Conservation (phyloP, 2,113 vertebrate species). For the Myotis yumanensis region DNA sequence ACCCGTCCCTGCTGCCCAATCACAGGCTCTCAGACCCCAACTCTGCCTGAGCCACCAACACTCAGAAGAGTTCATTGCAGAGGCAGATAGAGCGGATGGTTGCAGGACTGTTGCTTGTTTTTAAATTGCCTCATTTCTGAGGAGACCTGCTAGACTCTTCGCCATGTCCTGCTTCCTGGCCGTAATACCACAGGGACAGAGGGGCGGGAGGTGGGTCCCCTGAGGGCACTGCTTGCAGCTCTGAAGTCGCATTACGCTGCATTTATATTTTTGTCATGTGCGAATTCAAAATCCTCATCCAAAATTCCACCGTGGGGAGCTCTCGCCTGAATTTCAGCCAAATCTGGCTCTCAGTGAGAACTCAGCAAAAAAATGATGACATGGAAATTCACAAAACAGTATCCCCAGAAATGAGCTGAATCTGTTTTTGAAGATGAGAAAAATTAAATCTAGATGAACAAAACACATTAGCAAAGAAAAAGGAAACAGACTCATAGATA, state of each 20-base stretch:
- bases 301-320: not conserved
- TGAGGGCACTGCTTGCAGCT: not conserved
- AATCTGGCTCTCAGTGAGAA: not conserved
- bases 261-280: constrained; percentile 13
- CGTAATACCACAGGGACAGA: accelerated
- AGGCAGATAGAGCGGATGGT: accelerated
- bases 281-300: not conserved
- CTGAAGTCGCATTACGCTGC: not conserved
- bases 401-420: not conserved
- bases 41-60: not conserved
- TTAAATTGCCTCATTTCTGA: not conserved
- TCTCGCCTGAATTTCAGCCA: not conserved
- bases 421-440: not conserved
- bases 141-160: not conserved
- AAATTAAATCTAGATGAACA: not conserved
- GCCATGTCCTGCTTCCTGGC: not conserved
- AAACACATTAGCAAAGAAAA: not conserved
- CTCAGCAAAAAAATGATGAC: constrained; percentile 8
- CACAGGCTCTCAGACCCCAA: accelerated
- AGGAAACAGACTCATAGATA: not conserved
- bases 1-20: accelerated
- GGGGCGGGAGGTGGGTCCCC: not conserved
- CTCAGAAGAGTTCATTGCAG: not conserved
- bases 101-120: not conserved
- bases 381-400: not conserved